Percentiles rank a stretch among this genome's conserved stretches.
Conservation (phyloP, 2,888 invertebrate species). For the Liodrosophila aerea region DNA sequence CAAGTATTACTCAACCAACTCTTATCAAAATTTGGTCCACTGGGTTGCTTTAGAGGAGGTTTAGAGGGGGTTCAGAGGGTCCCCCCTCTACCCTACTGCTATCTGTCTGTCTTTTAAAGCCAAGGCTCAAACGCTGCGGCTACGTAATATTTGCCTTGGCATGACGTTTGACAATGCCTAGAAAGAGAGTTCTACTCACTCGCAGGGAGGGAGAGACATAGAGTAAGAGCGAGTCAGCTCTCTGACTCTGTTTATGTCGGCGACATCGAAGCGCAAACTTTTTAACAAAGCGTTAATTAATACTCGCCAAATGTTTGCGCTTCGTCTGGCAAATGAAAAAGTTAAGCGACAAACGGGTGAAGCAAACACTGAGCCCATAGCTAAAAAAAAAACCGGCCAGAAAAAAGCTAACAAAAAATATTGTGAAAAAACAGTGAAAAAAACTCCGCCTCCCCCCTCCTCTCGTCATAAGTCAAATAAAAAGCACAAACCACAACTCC, state of each 20-base stretch:
- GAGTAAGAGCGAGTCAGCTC: constrained; percentile 14
- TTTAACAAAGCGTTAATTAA: constrained; percentile 79
- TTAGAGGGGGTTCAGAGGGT: no score
- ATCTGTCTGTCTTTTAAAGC: constrained; percentile 1
- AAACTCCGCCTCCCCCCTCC: no score
- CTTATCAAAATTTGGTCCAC: no score
- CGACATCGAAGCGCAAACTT: constrained; percentile 77
- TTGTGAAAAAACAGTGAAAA: constrained; percentile 5
- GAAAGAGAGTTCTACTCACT: no score
- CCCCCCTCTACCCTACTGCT: not conserved
- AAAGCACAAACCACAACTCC: constrained; percentile 62
- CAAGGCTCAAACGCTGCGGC: constrained; percentile 47
- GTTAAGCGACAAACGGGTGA: constrained; percentile 57
- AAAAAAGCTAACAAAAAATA: constrained; percentile 20
- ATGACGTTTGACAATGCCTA: constrained; percentile 42
- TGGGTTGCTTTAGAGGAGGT: no score
- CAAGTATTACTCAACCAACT: no score
- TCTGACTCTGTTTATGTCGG: constrained; percentile 42
- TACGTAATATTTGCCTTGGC: constrained; percentile 61
- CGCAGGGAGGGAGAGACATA: no score
- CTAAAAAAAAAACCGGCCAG: constrained; percentile 23
- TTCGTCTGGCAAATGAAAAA: constrained; percentile 79
- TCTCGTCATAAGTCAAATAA: constrained; percentile 76
- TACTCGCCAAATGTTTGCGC: constrained; percentile 79
- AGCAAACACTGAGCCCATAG: constrained; percentile 27